Evolutionary conservation across 2,888 invertebrate genomes (phyloP), one percentile per base, ranked within the genome.

Genomic region (Malthinus seriepunctatus): DNA sequence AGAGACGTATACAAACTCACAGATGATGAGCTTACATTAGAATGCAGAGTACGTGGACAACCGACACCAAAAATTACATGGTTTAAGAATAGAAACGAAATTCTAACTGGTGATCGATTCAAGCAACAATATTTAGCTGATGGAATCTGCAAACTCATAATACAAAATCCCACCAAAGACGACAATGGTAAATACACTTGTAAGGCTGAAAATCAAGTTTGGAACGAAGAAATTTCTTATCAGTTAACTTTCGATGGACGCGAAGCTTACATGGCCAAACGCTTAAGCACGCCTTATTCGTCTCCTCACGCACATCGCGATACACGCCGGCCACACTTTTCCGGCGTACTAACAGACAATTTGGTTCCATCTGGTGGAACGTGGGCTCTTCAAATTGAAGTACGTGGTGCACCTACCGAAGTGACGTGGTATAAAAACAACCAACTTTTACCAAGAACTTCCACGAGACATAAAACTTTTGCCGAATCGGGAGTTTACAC

Each of bases 381-480:
- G 0, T 87, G 91, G 60, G 92, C 91, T 2, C 83, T 93, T 12
- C 91, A 92, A 75, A 90, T 92, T 0, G 89, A 91, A 76, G 86
- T 91, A 33, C 86, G 86, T 74, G 89, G 89, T 70, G 80, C 80
- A 12, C 86, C 87, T 9, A 87, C 89, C 7, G 88, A 88, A 66
- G 88, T 93, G 0, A 86, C 87, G 65, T 93, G 93, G 93, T 81
- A 88, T 49, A 83, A 87, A 63, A 86, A 87, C 71, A 77, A 77
- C 32, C 71, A 75, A 14, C 86, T 86, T 5, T 79, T 83, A 46
- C 82, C 84, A 0, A 83, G 85, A 51, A 72, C 79, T 3, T 84
- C 87, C 47, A 80, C 85, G 34, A 87, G 87, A 71, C 86, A 89
- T 45, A 83, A 82, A 57, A 88, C 88, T 0, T 87, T 89, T 69